Conservation (phyloP, 37 sponge, comb jelly and placozoan genomes). For the Tethya wilhelma region DNA sequence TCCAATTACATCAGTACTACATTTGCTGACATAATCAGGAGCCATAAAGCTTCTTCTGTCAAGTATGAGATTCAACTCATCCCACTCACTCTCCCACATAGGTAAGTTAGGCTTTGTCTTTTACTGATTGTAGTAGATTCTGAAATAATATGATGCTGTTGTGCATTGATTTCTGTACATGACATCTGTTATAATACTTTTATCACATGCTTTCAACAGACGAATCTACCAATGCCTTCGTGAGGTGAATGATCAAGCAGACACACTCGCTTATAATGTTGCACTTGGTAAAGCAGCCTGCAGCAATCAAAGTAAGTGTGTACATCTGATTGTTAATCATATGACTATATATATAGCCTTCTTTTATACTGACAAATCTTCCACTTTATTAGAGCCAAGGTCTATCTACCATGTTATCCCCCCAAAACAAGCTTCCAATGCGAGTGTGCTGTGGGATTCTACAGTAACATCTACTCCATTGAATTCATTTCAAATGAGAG, state of each 20-base stretch:
- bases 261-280: constrained; percentile 2
- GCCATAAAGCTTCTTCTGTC: too few relatives aligned
- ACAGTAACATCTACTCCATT: not conserved
- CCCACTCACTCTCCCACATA: constrained; percentile 11
- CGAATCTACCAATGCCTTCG: constrained; percentile 20
- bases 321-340: too few relatives aligned
- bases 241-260: not conserved
- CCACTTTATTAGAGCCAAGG: not conserved
- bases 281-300: constrained; percentile 17
- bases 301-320: constrained; percentile 7
- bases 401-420: not conserved
- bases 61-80: constrained; percentile 44
- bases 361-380: too few relatives aligned
- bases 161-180: too few relatives aligned
- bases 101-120: too few relatives aligned
- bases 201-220: constrained; percentile 3
- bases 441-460: constrained; percentile 6
- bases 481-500: constrained; percentile 15
- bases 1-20: constrained; percentile 18
- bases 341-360: too few relatives aligned
- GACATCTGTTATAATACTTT: too few relatives aligned
- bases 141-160: too few relatives aligned
- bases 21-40: not conserved
- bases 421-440: not conserved
- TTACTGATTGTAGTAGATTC: too few relatives aligned